Evolutionary conservation across 2,888 invertebrate species (phyloP), one percentile per base, ranked within the genome.

Genomic region (Meganola albula): DNA sequence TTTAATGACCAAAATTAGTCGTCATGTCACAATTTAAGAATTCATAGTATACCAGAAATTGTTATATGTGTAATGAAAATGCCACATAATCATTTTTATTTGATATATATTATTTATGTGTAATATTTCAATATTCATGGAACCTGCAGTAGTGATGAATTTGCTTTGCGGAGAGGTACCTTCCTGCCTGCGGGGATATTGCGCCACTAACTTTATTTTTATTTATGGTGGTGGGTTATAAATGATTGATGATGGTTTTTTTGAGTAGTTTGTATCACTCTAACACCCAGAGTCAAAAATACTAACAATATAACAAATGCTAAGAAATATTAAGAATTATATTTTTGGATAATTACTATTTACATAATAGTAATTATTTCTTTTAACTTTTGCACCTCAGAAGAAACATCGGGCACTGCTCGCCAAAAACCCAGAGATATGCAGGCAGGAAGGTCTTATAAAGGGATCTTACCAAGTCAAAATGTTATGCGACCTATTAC

Each of bases 401-500:
- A 85, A 71, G 83, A 80, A 74, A 67, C 84, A 70, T 58, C 85
- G 83, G 77, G 75, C 73, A 80, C 76, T 84, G 83, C 82, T 70
- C 83, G 78, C 75, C 83, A 80, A 78, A 84, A 74, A 71, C 64
- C 75, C 66, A 78, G 74, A 72, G 72, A 80, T 68, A 78, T 70
- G 87, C 88, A 90, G 90, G 90, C 90, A 90, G 90, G 90, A 90
- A 90, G 90, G 89, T 89, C 89, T 79, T 74, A 76, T 74, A 76
- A 69, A 67, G 69, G 71, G 72, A 76, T 76, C 66, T 58, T 78
- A 64, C 66, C 64, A 63, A 76, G 73, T 77, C 75, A 78, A 68
- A 74, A 61, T 59, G 58, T 72, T 68, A 64, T 70, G 68, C 74
- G 63, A 70, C 75, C 78, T 63, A 63, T 63, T 57, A 66, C 74